Base-by-base conservation (phyloP, 2,113 vertebrate species). In the Centropus unirufus region DNA sequence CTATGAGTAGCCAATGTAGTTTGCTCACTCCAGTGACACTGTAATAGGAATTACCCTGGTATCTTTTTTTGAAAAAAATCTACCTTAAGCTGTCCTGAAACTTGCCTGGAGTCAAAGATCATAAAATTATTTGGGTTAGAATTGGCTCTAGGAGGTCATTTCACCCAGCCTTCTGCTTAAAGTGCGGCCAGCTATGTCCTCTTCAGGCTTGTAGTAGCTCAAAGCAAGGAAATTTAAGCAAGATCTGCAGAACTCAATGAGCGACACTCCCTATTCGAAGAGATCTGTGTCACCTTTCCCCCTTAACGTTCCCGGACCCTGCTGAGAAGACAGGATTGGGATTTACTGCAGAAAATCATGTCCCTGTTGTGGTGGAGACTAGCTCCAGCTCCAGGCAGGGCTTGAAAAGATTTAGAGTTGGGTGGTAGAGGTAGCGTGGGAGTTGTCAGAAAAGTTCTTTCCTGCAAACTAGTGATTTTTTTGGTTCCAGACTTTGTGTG, bases 71-170 rank as follows among this genome's bases (percentile, higher is more conserved):
- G 9, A 21, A 68, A 76, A 36, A 29, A 18, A 8, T 3, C 16
- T 40, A 7, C 32, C 23, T 42, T 67, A 16, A 64, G 6, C 39
- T 70, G 26, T 70, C 9, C 44, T 79, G 26, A 44, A 72, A 59
- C 20, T 59, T 55, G 12, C 26, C 11, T 63, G 57, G 34, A 19
- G 77, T 39, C 0, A 0, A 34, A 88, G 32, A 34, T 34, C 0
- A 0, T 30, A 27, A 24, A 46, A 14, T 61, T 58, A 58, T 66
- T 85, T 12, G 36, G 24, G 11, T 69, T 63, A 59, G 47, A 63
- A 21, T 23, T 36, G 59, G 34, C 34, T 69, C 42, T 20, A n/a
- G 62, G 49, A 84, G 15, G 12, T 15, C 11, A 19, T 70, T 89
- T 55, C 19, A 16, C 72, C 23, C 29, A 70, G 0, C 32, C 17